Base-by-base conservation (phyloP, 1,140 invertebrate genomes). In the Brachionus rotundiformis region DNA sequence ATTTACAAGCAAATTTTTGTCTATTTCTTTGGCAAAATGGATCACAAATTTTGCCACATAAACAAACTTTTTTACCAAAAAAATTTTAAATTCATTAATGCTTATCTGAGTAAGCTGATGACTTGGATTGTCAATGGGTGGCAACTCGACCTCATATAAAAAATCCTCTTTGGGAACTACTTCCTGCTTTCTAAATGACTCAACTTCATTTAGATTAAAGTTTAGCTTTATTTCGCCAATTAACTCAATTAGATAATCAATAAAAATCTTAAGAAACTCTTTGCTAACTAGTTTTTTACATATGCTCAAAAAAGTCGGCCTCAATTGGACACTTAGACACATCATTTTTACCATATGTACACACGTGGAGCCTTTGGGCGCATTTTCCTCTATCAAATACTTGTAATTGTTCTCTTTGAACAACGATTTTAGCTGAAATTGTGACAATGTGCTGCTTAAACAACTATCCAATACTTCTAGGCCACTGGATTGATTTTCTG, bases 181-280 rank as follows among this genome's bases (percentile, higher is more conserved):
- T 19, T 33, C 63, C 13, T 68, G 29, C 11, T 68, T 36, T 11
- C 33, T 11, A 36, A 36, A 33, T 19, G 29, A 63, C 29, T 68
- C 63, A 33, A 68, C 63, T 36, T 68, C 63, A 23, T 68, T 68
- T 6, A 68, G 63, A 68, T 8, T 68, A 19, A 68, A 68, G 23
- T 68, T 68, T 1, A 36, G 33, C 31, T 68, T 68, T 36, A 68
- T 68, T 8, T 68, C 63, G 2, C 13, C 63, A 23, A 39, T 19
- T 1, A 68, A 6, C 19, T 68, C 63, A 3, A 68, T 39, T 16
- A 36, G 16, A 31, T 36, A 41, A 3, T 68, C 63, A 6, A 68
- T 2, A 19, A 68, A 68, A 39, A 68, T 36, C 36, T 36, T 33
- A 1, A 68, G 1, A 16, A 68, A 23, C 27, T 68, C 63, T 36